A percentile compares a stretch with the other conserved stretches of the same genome.
These are phyloP conservation scores for Ophiodon elongatus DNA, from an alignment of 2,113 vertebrate genomes.

Conservation along the genomic window DNA sequence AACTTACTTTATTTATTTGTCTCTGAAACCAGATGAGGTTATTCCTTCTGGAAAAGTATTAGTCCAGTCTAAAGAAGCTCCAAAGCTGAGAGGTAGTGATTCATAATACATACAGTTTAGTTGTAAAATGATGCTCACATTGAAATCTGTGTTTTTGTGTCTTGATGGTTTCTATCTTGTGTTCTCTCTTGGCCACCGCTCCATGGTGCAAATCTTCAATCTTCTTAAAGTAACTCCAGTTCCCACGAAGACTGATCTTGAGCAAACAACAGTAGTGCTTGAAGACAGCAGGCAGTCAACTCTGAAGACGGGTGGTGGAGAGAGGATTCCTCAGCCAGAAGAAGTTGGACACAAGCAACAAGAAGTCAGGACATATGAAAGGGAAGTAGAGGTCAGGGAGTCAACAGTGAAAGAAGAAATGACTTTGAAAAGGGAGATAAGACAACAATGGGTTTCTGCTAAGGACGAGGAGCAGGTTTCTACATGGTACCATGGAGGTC, in stretches of 20 bases:
- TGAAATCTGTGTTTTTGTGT: conserved; percentile 23
- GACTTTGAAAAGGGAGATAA: not conserved
- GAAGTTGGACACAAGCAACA: conserved; percentile 39
- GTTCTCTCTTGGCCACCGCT: conserved; percentile 67
- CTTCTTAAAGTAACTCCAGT: conserved; percentile 65
- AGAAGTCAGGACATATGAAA: conserved; percentile 17
- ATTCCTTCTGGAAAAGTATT: conserved; percentile 13
- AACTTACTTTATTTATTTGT: not conserved
- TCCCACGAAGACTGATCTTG: conserved; percentile 48
- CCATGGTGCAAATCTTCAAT: conserved; percentile 73
- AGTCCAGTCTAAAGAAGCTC: conserved; percentile 18
- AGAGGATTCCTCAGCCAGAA: conserved; percentile 38
- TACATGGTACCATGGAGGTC: conserved; percentile 3
- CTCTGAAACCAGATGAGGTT: conserved; percentile 9
- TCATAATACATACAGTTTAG: not conserved
- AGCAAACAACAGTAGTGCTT: conserved; percentile 41
- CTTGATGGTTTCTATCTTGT: conserved; percentile 58
- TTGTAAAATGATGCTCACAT: not conserved
- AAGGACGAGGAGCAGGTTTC: conserved; percentile 4
- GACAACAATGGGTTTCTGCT: conserved; percentile 5
- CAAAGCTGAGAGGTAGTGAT: conserved; percentile 35
- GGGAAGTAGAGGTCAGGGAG: not conserved
- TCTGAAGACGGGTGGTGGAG: conserved; percentile 13
- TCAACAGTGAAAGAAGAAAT: conserved; percentile 13
- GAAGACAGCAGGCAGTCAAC: conserved; percentile 30